These are phyloP conservation scores for Lasioglossum villosulum DNA, from an alignment of 2,888 invertebrate species.

Conservation along the genomic window DNA sequence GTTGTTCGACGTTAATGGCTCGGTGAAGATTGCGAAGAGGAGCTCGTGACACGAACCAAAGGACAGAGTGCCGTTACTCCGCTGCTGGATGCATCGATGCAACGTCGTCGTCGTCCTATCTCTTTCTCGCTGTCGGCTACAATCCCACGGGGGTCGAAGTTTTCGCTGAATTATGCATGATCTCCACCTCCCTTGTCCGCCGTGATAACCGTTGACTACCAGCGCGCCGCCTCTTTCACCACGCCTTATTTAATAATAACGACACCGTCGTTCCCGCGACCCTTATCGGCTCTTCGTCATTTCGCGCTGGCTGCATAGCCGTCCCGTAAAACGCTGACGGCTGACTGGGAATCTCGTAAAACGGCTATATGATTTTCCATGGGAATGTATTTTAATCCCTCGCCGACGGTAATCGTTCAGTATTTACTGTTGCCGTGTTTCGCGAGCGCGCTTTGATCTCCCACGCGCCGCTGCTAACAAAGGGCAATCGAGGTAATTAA, in stretches of 20 bases:
- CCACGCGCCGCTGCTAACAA: background rate
- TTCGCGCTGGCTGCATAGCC: slow-evolving; percentile 6
- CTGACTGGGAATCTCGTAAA: slow-evolving; percentile 2
- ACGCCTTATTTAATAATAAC: slow-evolving; percentile 69
- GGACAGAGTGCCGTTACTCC: slow-evolving; percentile 64
- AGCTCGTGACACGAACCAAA: slow-evolving; percentile 48
- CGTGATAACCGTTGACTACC: slow-evolving; percentile 54
- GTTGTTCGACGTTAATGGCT: slow-evolving; percentile 69
- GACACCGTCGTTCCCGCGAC: slow-evolving; percentile 35
- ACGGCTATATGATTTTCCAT: background rate
- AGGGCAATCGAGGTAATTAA: background rate
- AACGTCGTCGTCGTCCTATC: slow-evolving; percentile 4
- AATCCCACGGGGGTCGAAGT: slow-evolving; percentile 60
- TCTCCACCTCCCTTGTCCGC: slow-evolving; percentile 50
- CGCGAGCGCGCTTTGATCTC: background rate
- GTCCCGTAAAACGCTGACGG: slow-evolving; percentile 3
- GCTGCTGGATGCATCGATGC: slow-evolving; percentile 62
- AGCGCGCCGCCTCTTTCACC: slow-evolving; percentile 48
- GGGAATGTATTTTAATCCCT: slow-evolving; percentile 3
- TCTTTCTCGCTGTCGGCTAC: slow-evolving; percentile 34
- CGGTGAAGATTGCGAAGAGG: slow-evolving; percentile 65
- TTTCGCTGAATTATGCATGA: slow-evolving; percentile 76
- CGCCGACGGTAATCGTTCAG: background rate
- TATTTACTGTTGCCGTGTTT: background rate
- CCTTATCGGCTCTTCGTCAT: slow-evolving; percentile 44